These are phyloP conservation scores for Poecilia picta DNA, from an alignment of 2,797 vertebrate species.

Conservation along the genomic window DNA sequence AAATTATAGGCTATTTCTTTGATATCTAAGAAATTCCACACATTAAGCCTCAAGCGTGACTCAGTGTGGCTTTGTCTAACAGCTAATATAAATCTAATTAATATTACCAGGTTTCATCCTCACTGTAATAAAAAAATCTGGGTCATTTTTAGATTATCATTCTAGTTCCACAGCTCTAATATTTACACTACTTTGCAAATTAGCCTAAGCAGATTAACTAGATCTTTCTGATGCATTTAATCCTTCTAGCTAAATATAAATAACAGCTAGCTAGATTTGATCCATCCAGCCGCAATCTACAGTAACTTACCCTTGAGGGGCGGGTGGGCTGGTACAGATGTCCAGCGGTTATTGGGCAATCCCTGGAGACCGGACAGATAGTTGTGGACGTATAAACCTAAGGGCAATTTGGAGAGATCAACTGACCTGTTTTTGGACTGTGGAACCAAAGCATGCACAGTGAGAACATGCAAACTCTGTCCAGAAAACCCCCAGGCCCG, in stretches of 20 bases:
- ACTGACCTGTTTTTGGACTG: neutral
- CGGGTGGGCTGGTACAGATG: no score
- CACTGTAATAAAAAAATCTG: neutral
- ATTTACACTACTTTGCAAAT: neutral
- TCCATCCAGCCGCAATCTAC: neutral
- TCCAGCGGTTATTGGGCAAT: neutral
- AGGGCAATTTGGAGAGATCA: neutral
- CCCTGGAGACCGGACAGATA: neutral
- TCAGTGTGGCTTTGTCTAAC: neutral
- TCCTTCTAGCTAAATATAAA: neutral
- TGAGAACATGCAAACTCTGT: neutral
- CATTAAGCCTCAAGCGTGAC: neutral
- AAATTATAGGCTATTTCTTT: neutral
- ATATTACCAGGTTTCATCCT: neutral
- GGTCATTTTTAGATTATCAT: neutral
- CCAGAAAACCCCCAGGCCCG: neutral
- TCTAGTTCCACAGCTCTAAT: neutral
- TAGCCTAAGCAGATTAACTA: conserved; percentile 26
- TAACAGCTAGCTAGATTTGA: neutral
- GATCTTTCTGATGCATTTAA: neutral
- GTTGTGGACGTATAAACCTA: neutral
- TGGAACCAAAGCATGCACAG: neutral
- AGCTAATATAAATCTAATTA: neutral
- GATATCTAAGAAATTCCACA: neutral
- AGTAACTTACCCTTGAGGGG: no score